These are phyloP conservation scores for Epizoanthus fatuus DNA, from an alignment of 92 coral and sea anemone genomes.

Conservation along the genomic window DNA sequence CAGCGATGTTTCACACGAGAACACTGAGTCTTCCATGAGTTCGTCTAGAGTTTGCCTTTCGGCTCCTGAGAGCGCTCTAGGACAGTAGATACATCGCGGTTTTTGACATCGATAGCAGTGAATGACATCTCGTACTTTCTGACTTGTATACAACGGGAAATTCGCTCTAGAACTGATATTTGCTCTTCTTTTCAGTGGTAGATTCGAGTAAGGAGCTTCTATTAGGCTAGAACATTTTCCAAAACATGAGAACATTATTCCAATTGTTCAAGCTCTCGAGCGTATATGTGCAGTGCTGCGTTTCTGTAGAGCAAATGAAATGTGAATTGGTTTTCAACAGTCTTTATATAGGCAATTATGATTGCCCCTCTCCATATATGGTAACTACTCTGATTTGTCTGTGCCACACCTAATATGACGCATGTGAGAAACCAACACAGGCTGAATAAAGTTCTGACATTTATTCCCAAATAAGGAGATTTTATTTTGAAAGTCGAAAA, in stretches of 20 bases:
- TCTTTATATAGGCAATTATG: too few relatives aligned
- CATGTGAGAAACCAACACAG: too few relatives aligned
- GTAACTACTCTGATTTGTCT: neutral
- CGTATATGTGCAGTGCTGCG: neutral
- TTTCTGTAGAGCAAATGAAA: too few relatives aligned
- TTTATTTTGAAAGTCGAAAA: neutral
- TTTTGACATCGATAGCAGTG: slow-evolving; percentile 80
- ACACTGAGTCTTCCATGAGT: slow-evolving; percentile 53
- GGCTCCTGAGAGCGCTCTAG: slow-evolving; percentile 58
- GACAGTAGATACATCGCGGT: slow-evolving; percentile 82
- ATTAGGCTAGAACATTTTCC: neutral
- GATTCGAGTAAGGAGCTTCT: neutral
- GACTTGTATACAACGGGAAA: slow-evolving; percentile 61
- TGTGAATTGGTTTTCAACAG: too few relatives aligned
- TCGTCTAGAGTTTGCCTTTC: slow-evolving; percentile 62
- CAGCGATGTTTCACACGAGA: slow-evolving; percentile 71
- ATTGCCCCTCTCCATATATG: too few relatives aligned
- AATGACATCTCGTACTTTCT: slow-evolving; percentile 62
- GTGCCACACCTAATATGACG: neutral
- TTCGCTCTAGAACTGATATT: too few relatives aligned
- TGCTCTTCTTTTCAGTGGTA: too few relatives aligned
- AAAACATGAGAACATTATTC: slow-evolving; percentile 8
- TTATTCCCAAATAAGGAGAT: neutral
- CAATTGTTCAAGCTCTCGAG: neutral
- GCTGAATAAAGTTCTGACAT: neutral